Evolutionary conservation across 1,140 invertebrate species (phyloP), one percentile per base, ranked within the genome.

Genomic region (Microplitis demolitor): DNA sequence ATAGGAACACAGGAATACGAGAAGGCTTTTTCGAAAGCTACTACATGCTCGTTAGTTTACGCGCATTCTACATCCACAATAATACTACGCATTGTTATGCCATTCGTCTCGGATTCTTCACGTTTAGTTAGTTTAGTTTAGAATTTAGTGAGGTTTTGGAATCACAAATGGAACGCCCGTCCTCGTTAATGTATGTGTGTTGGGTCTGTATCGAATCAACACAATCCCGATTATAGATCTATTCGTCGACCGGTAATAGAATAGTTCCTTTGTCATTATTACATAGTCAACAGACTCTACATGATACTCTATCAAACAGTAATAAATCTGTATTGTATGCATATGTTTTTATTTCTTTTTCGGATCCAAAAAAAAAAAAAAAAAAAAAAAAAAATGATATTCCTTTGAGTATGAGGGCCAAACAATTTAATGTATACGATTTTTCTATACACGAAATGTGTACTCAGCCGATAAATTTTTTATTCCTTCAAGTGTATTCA

Each of bases 1-100:
- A 74, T n/a, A n/a, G n/a, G n/a, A n/a, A n/a, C n/a, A n/a, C n/a
- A 50, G 73, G 77, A 73, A 79, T 75, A 74, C 67, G 71, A 69
- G 53, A 66, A 75, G 74, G 68, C 73, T 71, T 76, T 73, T 77
- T 69, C 54, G 51, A 45, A 45, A 45, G 73, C 73, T 74, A 73
- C 78, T 76, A 73, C 71, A 76, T 60, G 76, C 58, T 81, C 78
- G 78, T 80, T 80, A 79, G 79, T 80, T 81, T 8, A 6, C 77
- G 75, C 34, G 69, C 73, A 24, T 24, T 24, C 24, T 24, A 73
- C 74, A 81, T 81, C 80, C 77, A 79, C 73, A 45, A 45, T 11
- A 45, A 45, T 45, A 45, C 6, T 11, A 78, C 60, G 76, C 71
- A 80, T 81, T 81, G 78, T 81, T 35, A 50, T 81, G 76, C 76